phyloP scores from a whole-genome alignment of 2,888 invertebrate species.

The Aporophyla nigra region DNA sequence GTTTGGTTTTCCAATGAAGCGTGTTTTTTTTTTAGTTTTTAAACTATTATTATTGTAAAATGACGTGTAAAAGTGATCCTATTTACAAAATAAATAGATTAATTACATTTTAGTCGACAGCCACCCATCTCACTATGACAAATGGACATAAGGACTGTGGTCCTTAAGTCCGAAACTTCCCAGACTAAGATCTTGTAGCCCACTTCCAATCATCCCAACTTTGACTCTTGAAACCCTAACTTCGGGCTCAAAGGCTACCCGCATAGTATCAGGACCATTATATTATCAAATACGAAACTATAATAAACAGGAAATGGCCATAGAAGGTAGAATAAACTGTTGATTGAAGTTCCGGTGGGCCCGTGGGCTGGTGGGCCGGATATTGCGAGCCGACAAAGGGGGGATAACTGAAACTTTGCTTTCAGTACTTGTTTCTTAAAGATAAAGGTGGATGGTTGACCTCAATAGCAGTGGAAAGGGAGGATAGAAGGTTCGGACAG shows the following conservation, averaged over 20 bases:
- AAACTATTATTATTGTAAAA: too few relatives aligned
- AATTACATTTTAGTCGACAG: not conserved
- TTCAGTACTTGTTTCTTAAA: conserved; percentile 59
- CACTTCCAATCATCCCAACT: conserved; percentile 14
- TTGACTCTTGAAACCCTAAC: conserved; percentile 11
- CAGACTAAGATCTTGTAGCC: not conserved
- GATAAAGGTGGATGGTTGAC: conserved; percentile 55
- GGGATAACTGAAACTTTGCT: conserved; percentile 58
- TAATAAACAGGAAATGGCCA: conserved; percentile 65
- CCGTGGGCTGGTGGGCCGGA: conserved; percentile 53
- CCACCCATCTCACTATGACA: conserved; percentile 15
- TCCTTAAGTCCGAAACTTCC: too few relatives aligned
- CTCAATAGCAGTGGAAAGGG: not conserved
- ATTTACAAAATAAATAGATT: too few relatives aligned
- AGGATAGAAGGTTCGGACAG: conserved; percentile 19
- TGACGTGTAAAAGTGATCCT: too few relatives aligned
- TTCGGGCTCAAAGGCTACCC: conserved; percentile 25
- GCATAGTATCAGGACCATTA: conserved; percentile 38
- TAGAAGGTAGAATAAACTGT: conserved; percentile 62
- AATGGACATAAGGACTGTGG: conserved; percentile 10
- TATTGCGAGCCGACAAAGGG: conserved; percentile 62
- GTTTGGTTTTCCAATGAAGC: too few relatives aligned
- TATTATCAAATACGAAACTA: conserved; percentile 59
- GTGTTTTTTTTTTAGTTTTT: too few relatives aligned
- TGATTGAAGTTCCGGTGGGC: conserved; percentile 66